Percentiles rank a stretch among this genome's conserved stretches.
Evolutionary conservation across 2,888 invertebrate genomes (phyloP).

Genomic region (Drosophila bunnanda): DNA sequence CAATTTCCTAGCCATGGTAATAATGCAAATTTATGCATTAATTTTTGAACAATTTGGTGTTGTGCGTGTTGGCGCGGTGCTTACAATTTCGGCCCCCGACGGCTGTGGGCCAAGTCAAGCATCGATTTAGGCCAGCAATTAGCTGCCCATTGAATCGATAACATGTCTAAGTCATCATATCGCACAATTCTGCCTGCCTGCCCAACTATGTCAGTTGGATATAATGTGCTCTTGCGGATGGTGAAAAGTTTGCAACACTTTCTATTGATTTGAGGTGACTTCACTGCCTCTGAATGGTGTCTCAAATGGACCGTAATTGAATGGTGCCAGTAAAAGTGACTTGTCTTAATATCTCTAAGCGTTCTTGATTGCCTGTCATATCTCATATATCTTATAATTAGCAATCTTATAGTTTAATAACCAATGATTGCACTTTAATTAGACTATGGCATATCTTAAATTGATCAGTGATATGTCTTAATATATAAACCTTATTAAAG

Average conservation of each 20-base stretch:
- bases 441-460: not conserved
- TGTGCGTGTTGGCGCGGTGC: constrained; percentile 28
- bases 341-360: not conserved
- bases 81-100: constrained; percentile 11
- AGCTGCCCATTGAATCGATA: constrained; percentile 48
- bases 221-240: constrained; percentile 14
- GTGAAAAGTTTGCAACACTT: constrained; percentile 43
- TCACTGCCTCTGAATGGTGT: constrained; percentile 13
- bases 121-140: constrained; percentile 46
- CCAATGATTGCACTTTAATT: constrained; percentile 13
- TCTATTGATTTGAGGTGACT: constrained; percentile 30
- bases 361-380: constrained; percentile 3
- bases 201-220: constrained; percentile 36
- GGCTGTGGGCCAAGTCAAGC: constrained; percentile 27
- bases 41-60: constrained; percentile 21
- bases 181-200: constrained; percentile 43
- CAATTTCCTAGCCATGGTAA: constrained; percentile 16
- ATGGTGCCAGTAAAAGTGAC: constrained; percentile 15
- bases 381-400: not conserved
- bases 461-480: not conserved
- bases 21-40: constrained; percentile 44
- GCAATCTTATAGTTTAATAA: not conserved
- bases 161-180: constrained; percentile 31
- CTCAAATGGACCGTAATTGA: constrained; percentile 20
- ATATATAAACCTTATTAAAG: not conserved